phyloP scores from a whole-genome alignment of 2,113 vertebrate genomes.

The Turnix velox region DNA sequence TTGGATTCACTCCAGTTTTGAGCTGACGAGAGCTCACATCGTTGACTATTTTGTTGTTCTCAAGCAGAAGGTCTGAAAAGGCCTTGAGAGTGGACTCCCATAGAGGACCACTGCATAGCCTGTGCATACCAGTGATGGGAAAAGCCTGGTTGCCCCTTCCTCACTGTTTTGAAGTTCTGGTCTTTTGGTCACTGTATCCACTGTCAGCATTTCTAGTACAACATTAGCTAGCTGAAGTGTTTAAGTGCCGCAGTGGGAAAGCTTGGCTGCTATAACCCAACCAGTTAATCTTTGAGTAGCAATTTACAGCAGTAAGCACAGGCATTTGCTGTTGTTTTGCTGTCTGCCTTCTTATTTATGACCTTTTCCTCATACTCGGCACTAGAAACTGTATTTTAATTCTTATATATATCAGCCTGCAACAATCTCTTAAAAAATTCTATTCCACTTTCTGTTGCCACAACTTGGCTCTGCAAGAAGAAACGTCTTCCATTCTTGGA shows the following conservation, averaged over 20 bases:
- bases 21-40: background rate
- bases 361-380: background rate
- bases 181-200: background rate
- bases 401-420: background rate
- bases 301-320: background rate
- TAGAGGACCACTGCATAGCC: rapidly evolving
- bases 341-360: background rate
- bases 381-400: background rate
- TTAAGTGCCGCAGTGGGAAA: background rate
- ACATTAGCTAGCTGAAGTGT: background rate
- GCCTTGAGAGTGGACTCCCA: background rate
- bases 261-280: background rate
- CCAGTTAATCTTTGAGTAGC: background rate
- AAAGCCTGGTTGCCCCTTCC: rapidly evolving
- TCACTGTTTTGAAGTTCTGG: background rate
- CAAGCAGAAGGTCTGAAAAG: background rate
- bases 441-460: background rate
- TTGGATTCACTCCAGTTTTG: background rate
- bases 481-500: background rate
- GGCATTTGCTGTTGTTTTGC: background rate
- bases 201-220: background rate
- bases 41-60: background rate
- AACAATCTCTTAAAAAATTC: background rate
- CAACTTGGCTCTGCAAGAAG: background rate
- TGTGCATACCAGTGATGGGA: background rate